A percentile compares a stretch with the other conserved stretches of the same genome.
phyloP scores from a whole-genome alignment of 2,113 vertebrate species.

The Charina bottae region DNA sequence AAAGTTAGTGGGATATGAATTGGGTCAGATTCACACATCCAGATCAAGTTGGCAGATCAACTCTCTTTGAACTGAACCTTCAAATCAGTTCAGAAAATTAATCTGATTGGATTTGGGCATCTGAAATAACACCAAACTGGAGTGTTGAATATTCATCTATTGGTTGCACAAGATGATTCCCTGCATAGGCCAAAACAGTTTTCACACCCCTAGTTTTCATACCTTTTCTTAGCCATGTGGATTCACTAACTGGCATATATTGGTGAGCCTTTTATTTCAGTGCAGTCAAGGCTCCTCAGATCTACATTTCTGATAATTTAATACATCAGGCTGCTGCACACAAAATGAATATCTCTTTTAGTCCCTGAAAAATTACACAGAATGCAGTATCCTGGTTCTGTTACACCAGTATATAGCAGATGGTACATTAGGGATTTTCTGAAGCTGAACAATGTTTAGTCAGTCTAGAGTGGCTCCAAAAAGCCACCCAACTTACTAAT shows the following conservation, averaged over 20 bases:
- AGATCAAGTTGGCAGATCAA: not conserved
- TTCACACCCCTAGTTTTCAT: not conserved
- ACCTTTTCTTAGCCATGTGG: not conserved
- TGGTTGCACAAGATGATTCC: not conserved
- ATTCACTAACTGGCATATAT: not conserved
- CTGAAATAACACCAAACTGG: not conserved
- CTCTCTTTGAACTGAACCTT: not conserved
- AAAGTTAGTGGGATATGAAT: not conserved
- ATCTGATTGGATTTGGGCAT: not conserved
- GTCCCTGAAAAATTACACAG: not conserved
- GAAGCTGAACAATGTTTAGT: constrained; percentile 8
- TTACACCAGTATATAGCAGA: not conserved
- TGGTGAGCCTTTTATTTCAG: not conserved
- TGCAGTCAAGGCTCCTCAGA: not conserved
- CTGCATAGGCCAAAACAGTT: not conserved
- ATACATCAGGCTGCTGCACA: not conserved
- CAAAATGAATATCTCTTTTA: not conserved
- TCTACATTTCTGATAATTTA: not conserved
- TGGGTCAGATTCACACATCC: not conserved
- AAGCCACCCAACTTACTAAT: not conserved
- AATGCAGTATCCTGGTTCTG: not conserved
- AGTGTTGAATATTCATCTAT: not conserved
- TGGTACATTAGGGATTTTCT: not conserved
- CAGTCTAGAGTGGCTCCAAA: not conserved
- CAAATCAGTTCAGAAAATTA: not conserved